Base-by-base conservation (phyloP, 2,888 invertebrate genomes). In the Syrista parreyssii region DNA sequence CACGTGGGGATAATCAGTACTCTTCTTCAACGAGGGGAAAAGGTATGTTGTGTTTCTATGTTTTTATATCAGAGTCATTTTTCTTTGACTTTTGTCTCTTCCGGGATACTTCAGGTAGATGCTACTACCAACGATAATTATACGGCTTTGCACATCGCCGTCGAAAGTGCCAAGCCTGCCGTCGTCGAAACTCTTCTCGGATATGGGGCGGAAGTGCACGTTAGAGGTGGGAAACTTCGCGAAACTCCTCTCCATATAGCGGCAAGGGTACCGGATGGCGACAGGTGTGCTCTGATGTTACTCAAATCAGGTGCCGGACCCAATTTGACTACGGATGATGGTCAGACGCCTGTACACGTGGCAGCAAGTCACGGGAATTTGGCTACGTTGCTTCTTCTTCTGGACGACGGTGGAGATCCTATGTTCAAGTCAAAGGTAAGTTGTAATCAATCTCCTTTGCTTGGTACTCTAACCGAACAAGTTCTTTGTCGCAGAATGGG, bases 201-300 rank as follows among this genome's bases (percentile, higher is more conserved):
- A 0, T 98, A 97, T 89, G 99, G 99, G 32, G 99, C 99, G 2
- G 98, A 98, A 90, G 98, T 99, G 3, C 98, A 99, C 92, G 96
- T 99, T 34, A 95, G 98, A 89, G 97, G 97, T 40, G 98, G 98
- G 0, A 95, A 95, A 88, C 94, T 96, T 81, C 95, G 96, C 73
- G 99, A 99, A 92, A 99, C 99, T 0, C 98, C 99, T 0, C 93
- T 99, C 68, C 99, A 99, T 90, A 98, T 99, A 81, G 98, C 98
- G n/a, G 97, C 98, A 0, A 93, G 98, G 82, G 97, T 98, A 79
- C 95, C 95, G 86, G 98, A 97, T 86, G 97, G 97, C 4, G 97
- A 97, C 89, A 95, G 96, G 87, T 99, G 99, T 92, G 99, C 98
- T 6, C 94, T 99, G 84, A 99, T 99, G 98, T 93, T 99, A 82